Evolutionary conservation across 2,113 vertebrate genomes (phyloP).

Genomic region (Mirza zaza): DNA sequence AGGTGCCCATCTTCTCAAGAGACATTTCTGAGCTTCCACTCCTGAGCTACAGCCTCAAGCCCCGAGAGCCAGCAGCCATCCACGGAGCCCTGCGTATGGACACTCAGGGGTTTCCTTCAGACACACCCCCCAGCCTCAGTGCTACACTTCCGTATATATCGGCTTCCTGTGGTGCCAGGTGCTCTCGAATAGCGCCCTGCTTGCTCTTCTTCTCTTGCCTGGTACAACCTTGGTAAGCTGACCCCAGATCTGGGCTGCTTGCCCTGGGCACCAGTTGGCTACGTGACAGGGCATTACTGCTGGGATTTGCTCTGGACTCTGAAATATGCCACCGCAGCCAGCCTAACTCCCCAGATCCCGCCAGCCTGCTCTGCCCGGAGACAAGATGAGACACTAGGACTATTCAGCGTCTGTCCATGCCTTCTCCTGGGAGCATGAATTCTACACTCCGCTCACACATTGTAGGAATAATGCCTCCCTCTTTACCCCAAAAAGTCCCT

Average conservation of each 20-base stretch:
- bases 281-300: not conserved
- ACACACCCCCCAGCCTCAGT: rapidly evolving
- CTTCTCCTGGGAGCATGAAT: not conserved
- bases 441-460: not conserved
- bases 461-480: not conserved
- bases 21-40: not conserved
- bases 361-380: not conserved
- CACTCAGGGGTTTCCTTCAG: not conserved
- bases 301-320: constrained; percentile 18
- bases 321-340: not conserved
- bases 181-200: not conserved
- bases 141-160: not conserved
- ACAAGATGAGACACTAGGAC: not conserved
- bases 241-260: not conserved
- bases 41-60: not conserved
- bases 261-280: not conserved
- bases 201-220: not conserved
- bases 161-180: not conserved
- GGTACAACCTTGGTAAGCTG: not conserved
- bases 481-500: not conserved
- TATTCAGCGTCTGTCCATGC: not conserved
- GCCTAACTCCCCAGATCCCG: not conserved
- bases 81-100: not conserved
- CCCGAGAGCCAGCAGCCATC: not conserved
- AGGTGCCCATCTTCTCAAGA: not conserved